These are phyloP conservation scores for Morelia viridis DNA, from an alignment of 2,797 vertebrate genomes.

Conservation along the genomic window DNA sequence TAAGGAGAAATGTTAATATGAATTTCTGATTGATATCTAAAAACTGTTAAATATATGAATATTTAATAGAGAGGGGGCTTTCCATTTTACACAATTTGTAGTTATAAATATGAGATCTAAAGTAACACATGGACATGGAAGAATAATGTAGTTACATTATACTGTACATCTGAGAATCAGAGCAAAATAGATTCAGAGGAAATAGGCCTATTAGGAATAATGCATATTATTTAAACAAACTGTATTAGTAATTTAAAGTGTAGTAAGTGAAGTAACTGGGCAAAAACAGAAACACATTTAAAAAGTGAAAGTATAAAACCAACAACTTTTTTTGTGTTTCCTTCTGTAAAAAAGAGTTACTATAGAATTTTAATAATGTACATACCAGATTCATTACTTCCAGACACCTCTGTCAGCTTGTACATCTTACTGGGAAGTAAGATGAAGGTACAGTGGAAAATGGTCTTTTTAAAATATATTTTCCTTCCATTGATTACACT, in stretches of 20 bases:
- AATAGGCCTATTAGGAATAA: too few species aligned
- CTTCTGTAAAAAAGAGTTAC: not conserved
- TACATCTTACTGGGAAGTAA: not conserved
- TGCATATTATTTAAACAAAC: too few species aligned
- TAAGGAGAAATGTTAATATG: not conserved
- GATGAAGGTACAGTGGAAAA: not conserved
- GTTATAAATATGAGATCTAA: too few species aligned
- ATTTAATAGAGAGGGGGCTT: not conserved
- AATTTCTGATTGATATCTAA: not conserved
- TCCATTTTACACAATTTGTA: not conserved
- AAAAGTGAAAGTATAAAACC: too few species aligned
- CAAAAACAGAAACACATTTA: too few species aligned
- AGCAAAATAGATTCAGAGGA: too few species aligned
- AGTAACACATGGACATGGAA: not conserved
- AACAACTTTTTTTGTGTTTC: too few species aligned
- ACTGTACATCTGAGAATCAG: too few species aligned
- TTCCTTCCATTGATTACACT: not conserved
- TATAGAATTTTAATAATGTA: not conserved
- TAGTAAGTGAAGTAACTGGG: too few species aligned
- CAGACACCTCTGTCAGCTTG: not conserved
- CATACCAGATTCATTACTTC: not conserved
- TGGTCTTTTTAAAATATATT: not conserved
- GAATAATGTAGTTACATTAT: too few species aligned
- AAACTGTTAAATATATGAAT: too few species aligned
- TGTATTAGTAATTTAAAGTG: too few species aligned